phyloP scores from a whole-genome alignment of 1,140 invertebrate genomes.

The Scaptomyza pallida region DNA sequence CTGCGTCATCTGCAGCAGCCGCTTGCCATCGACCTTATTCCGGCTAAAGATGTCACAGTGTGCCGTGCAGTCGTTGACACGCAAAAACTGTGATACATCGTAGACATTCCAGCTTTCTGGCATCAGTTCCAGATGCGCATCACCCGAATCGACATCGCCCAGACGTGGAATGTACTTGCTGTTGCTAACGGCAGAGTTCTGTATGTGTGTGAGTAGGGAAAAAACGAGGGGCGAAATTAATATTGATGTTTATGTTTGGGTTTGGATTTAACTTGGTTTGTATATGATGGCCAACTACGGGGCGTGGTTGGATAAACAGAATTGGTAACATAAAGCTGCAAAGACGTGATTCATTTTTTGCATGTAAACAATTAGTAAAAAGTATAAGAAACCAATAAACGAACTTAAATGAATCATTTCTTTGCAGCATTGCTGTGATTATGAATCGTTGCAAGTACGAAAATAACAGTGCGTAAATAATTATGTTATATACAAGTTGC shows the following conservation, averaged over 20 bases:
- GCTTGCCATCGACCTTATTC: constrained; percentile 91
- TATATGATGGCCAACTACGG: background rate
- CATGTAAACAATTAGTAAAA: background rate
- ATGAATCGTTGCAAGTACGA: constrained; percentile 58
- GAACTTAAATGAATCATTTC: background rate
- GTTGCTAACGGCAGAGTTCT: constrained; percentile 77
- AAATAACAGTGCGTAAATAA: constrained; percentile 80
- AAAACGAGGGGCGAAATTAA: constrained; percentile 3
- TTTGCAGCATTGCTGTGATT: background rate
- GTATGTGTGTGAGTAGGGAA: constrained; percentile 11
- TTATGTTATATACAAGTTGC: constrained; percentile 62
- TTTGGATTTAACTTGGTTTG: background rate
- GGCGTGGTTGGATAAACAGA: constrained; percentile 17
- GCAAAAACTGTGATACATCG: constrained; percentile 94
- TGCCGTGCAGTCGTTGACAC: constrained; percentile 94
- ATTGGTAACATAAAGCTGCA: background rate
- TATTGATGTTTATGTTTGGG: background rate
- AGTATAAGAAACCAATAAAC: background rate
- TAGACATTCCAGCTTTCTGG: constrained; percentile 91
- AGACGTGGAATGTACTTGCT: constrained; percentile 83
- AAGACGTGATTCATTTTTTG: background rate
- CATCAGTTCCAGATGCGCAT: constrained; percentile 86
- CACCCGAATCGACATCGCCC: constrained; percentile 67
- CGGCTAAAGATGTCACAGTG: constrained; percentile 93
- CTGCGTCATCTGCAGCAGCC: constrained; percentile 91